Percentiles rank a stretch among this genome's conserved stretches.
These are phyloP conservation scores for Mus pahari DNA, from an alignment of 2,113 vertebrate genomes.

Conservation along the genomic window DNA sequence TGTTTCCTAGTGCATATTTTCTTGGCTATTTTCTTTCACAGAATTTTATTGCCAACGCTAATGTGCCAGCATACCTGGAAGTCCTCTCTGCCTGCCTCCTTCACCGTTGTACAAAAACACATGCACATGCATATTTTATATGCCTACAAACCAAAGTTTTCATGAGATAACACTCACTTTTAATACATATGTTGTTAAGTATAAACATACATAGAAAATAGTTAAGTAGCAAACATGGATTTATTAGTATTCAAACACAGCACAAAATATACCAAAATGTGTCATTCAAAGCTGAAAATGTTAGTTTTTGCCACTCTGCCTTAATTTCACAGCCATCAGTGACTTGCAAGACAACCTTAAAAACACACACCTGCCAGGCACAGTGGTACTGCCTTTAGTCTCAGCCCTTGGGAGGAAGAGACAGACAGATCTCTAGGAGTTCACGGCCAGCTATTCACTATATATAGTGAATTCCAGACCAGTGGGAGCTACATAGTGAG, in stretches of 20 bases:
- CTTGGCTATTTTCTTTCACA: background rate
- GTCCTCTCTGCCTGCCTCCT: background rate
- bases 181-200: background rate
- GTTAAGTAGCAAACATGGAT: constrained; percentile 1
- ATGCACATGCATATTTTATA: background rate
- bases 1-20: background rate
- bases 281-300: background rate
- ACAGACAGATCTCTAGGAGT: background rate
- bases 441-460: background rate
- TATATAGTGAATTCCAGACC: background rate
- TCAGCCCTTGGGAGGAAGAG: background rate
- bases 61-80: background rate
- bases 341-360: background rate
- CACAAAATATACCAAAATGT: background rate
- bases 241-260: constrained; percentile 2
- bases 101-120: background rate
- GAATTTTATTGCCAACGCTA: background rate
- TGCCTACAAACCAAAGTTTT: background rate
- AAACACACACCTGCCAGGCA: background rate
- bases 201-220: background rate
- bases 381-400: background rate
- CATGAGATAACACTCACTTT: background rate
- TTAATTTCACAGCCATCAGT: background rate
- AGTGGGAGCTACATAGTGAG: background rate
- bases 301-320: background rate